These are phyloP conservation scores for Brachypteracias leptosomus DNA, from an alignment of 2,113 vertebrate genomes.

Conservation along the genomic window DNA sequence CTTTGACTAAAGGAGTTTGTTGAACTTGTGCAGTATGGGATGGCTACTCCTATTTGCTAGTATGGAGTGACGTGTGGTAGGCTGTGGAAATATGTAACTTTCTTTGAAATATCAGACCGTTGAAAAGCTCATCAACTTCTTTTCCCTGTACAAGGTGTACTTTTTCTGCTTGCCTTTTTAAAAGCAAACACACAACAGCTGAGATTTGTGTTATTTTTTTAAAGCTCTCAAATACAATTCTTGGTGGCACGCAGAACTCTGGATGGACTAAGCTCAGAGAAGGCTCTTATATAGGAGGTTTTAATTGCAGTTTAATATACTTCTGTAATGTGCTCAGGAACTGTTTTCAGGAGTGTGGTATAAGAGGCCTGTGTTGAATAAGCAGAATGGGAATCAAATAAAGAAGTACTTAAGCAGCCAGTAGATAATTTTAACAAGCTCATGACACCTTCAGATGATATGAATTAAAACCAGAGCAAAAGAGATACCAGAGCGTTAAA, in stretches of 20 bases:
- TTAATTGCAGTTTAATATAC: not conserved
- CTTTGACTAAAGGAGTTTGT: not conserved
- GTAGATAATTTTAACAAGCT: not conserved
- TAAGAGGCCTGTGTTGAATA: not conserved
- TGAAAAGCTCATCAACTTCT: not conserved
- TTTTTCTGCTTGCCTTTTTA: not conserved
- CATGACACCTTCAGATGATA: not conserved
- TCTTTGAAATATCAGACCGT: not conserved
- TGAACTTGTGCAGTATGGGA: not conserved
- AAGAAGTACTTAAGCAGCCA: not conserved
- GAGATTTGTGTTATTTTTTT: not conserved
- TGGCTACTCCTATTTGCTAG: not conserved
- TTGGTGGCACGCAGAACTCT: not conserved
- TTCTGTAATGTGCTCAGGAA: not conserved
- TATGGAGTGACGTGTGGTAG: fast-evolving
- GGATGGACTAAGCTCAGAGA: not conserved
- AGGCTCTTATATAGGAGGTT: not conserved
- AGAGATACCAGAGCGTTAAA: not conserved
- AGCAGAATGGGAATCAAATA: not conserved
- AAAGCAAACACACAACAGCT: not conserved
- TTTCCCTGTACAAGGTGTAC: not conserved
- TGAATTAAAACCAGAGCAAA: not conserved
- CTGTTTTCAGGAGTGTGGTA: not conserved
- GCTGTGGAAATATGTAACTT: not conserved
- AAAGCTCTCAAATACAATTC: not conserved